These are phyloP conservation scores for Crossaster papposus DNA, from an alignment of 53 echinoderm and acorn worm species.

Conservation along the genomic window DNA sequence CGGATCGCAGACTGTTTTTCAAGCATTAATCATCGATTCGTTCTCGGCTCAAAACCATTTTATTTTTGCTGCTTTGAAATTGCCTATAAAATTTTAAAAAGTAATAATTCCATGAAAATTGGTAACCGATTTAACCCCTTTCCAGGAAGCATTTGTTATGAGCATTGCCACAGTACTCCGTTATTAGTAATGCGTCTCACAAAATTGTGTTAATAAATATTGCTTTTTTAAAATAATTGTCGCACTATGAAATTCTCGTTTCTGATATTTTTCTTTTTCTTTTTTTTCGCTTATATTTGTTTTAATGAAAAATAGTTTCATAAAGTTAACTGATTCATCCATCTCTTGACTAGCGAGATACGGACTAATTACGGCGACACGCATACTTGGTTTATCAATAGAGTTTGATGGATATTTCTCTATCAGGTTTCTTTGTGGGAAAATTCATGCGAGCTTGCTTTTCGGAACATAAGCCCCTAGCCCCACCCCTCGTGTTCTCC, in stretches of 20 bases:
- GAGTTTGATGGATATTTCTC: constrained; percentile 40
- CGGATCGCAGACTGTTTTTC: no score
- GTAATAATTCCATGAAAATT: no score
- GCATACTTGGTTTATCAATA: neutral
- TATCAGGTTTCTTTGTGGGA: constrained; percentile 22
- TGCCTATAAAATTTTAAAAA: no score
- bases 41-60: no score
- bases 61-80: no score
- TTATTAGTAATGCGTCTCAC: no score
- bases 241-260: neutral
- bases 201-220: no score
- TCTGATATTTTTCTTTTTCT: neutral
- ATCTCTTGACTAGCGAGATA: neutral
- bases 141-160: no score
- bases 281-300: neutral
- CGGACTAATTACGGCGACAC: neutral
- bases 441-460: constrained; percentile 17
- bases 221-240: neutral
- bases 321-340: neutral
- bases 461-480: constrained; percentile 16
- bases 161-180: no score
- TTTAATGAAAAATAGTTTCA: neutral
- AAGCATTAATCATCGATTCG: no score
- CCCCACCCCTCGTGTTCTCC: neutral
- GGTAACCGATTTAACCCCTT: no score